phyloP scores from a whole-genome alignment of 2,797 vertebrate species.

The Phataginus tetradactyla region DNA sequence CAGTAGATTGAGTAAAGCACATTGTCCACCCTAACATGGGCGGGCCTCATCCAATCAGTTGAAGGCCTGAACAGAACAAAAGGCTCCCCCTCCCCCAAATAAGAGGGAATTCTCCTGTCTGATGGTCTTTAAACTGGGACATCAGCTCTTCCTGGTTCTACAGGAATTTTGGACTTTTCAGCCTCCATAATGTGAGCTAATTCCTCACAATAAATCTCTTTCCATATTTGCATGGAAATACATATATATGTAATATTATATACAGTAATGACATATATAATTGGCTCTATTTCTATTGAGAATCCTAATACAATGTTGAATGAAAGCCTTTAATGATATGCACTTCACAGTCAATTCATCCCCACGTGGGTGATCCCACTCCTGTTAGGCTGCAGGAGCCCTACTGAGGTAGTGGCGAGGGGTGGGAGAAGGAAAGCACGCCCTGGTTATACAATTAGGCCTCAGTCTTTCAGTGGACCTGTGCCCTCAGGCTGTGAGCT shows the following conservation, averaged over 20 bases:
- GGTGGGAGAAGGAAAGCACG: background rate
- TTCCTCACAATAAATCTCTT: background rate
- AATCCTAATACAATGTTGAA: background rate
- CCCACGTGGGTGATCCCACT: background rate
- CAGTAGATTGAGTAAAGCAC: background rate
- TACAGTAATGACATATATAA: background rate
- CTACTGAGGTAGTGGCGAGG: no score
- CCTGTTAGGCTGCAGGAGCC: background rate
- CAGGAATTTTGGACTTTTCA: background rate
- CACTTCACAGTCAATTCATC: background rate
- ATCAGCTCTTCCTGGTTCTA: background rate
- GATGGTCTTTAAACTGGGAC: background rate
- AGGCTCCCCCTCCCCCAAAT: background rate
- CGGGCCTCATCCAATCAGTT: background rate
- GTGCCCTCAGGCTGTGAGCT: background rate
- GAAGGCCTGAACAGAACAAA: background rate
- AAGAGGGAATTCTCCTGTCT: background rate
- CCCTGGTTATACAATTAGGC: accelerated
- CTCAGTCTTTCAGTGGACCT: background rate
- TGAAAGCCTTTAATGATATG: background rate
- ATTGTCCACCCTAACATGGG: background rate
- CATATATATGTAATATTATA: background rate
- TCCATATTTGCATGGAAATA: background rate
- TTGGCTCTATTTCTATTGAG: background rate
- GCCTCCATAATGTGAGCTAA: background rate